Evolutionary conservation across 2,797 vertebrate genomes (phyloP).

Genomic region (Onychomys torridus): DNA sequence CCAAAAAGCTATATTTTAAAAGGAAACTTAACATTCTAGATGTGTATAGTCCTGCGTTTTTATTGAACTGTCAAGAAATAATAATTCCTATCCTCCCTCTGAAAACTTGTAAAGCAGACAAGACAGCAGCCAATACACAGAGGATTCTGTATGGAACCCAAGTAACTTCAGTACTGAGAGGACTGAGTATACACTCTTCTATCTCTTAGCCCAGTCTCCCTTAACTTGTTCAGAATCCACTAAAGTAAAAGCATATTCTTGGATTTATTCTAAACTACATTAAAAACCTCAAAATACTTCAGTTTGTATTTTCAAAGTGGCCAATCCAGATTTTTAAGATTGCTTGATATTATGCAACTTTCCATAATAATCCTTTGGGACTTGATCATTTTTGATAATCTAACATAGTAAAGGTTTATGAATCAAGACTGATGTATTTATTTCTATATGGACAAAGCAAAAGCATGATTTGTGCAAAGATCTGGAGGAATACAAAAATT

Average conservation of each 20-base stretch:
- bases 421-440: background rate
- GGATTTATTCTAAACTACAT: background rate
- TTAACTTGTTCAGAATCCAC: background rate
- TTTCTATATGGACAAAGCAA: background rate
- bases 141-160: background rate
- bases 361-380: background rate
- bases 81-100: background rate
- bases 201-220: background rate
- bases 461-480: background rate
- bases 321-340: background rate
- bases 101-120: background rate
- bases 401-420: background rate
- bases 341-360: background rate
- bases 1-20: background rate
- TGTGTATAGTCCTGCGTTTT: background rate
- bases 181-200: background rate
- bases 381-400: background rate
- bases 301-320: slow-evolving; percentile 13
- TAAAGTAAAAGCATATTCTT: background rate
- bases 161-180: rapidly evolving
- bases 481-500: background rate
- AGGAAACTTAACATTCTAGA: background rate
- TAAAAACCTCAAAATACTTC: background rate
- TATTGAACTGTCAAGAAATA: background rate
- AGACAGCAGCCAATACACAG: background rate